Conservation (phyloP, 2,113 vertebrate genomes). For the Cromileptes altivelis region DNA sequence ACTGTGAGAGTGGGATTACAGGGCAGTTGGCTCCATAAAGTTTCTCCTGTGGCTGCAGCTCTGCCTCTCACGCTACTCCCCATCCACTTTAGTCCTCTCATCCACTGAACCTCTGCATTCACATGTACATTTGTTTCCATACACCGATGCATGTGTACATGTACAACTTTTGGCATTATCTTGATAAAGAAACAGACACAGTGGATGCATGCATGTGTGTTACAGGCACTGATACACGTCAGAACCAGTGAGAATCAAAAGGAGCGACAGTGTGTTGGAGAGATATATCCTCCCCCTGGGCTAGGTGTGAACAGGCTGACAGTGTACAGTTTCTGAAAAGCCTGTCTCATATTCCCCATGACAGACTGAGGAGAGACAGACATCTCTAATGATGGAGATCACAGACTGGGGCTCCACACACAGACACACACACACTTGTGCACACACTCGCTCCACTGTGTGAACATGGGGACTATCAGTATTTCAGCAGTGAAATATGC, state of each 20-base stretch:
- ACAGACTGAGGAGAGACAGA: constrained; percentile 81
- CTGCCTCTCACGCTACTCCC: constrained; percentile 74
- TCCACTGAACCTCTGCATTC: neutral
- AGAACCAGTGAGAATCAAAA: constrained; percentile 52
- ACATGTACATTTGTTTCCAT: constrained; percentile 10
- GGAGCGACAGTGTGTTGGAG: constrained; percentile 51
- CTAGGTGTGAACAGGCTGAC: constrained; percentile 81
- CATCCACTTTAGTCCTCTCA: constrained; percentile 14
- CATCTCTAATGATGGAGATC: constrained; percentile 79
- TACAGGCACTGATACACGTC: neutral
- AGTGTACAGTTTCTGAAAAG: constrained; percentile 80
- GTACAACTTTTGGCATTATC: constrained; percentile 8
- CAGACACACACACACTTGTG: constrained; percentile 21
- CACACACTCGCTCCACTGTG: constrained; percentile 47
- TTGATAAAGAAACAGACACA: neutral
- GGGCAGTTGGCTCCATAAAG: constrained; percentile 80
- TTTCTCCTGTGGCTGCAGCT: constrained; percentile 76
- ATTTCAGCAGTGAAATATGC: constrained; percentile 73
- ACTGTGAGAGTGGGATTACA: constrained; percentile 82
- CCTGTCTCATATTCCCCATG: constrained; percentile 78
- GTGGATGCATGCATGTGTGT: neutral
- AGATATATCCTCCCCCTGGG: constrained; percentile 70
- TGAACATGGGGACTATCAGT: constrained; percentile 71
- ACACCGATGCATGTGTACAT: neutral
- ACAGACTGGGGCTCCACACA: constrained; percentile 59